Percentiles rank a stretch among this genome's conserved stretches.
These are phyloP conservation scores for Daboia siamensis DNA, from an alignment of 2,113 vertebrate genomes.

Conservation along the genomic window DNA sequence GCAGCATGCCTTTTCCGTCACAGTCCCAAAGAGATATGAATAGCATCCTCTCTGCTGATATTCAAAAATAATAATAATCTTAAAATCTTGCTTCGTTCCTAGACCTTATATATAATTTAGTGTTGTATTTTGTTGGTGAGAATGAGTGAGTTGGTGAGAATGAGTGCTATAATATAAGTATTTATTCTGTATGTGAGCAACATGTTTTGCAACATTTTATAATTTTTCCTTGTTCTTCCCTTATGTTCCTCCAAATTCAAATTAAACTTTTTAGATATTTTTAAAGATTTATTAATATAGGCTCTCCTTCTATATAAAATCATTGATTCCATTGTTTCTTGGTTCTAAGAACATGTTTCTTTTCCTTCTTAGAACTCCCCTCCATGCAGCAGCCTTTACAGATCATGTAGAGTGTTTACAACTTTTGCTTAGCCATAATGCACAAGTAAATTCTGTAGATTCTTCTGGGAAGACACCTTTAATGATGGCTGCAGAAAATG, in stretches of 20 bases:
- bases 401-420: constrained; percentile 97
- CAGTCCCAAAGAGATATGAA: neutral
- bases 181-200: neutral
- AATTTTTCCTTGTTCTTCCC: neutral
- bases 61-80: neutral
- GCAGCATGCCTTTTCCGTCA: neutral
- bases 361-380: constrained; percentile 80
- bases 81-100: neutral
- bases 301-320: neutral
- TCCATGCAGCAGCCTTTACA: constrained; percentile 96
- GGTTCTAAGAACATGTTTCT: neutral
- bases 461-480: constrained; percentile 89
- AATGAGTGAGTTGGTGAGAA: neutral
- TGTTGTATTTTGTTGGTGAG: neutral
- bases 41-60: neutral
- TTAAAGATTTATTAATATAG: neutral
- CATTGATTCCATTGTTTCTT: rapidly evolving
- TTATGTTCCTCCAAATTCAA: neutral
- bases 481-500: constrained; percentile 98
- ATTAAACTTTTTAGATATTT: neutral
- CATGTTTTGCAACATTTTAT: neutral
- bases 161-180: neutral
- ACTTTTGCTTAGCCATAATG: constrained; percentile 93
- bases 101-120: neutral
- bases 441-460: constrained; percentile 89